Conservation (phyloP, 2,113 vertebrate genomes). For the Lagenorhynchus albirostris region DNA sequence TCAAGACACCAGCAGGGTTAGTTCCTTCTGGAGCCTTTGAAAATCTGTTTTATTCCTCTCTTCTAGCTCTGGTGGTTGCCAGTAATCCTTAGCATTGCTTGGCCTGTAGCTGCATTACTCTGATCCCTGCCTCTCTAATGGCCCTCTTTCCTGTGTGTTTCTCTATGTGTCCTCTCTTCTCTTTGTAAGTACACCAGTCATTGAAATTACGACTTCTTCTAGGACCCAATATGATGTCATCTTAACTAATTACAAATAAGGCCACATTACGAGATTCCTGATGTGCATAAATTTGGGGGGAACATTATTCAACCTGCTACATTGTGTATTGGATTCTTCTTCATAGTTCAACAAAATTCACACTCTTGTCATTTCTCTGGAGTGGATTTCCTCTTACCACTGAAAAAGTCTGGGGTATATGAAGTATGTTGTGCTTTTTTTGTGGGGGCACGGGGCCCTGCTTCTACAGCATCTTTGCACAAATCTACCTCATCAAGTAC, state of each 20-base stretch:
- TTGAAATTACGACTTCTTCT: neutral
- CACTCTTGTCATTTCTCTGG: neutral
- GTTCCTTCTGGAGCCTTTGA: neutral
- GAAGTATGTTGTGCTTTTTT: neutral
- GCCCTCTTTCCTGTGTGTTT: neutral
- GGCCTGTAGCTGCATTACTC: neutral
- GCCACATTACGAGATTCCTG: neutral
- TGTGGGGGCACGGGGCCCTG: neutral
- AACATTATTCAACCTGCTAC: neutral
- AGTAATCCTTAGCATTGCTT: neutral
- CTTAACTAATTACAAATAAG: neutral
- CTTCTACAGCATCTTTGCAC: neutral
- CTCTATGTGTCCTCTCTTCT: neutral
- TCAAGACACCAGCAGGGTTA: neutral
- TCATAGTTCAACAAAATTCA: neutral
- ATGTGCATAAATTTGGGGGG: neutral
- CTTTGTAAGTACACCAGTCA: neutral
- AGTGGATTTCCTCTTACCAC: neutral
- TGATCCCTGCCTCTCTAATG: neutral
- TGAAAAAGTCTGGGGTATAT: neutral
- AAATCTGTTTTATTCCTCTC: neutral
- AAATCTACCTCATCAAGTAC: neutral
- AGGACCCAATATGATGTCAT: neutral
- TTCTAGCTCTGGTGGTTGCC: neutral
- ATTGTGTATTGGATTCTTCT: conserved; percentile 18